Base-by-base conservation (phyloP, 2,888 invertebrate genomes). In the Trachelus troglodyta region DNA sequence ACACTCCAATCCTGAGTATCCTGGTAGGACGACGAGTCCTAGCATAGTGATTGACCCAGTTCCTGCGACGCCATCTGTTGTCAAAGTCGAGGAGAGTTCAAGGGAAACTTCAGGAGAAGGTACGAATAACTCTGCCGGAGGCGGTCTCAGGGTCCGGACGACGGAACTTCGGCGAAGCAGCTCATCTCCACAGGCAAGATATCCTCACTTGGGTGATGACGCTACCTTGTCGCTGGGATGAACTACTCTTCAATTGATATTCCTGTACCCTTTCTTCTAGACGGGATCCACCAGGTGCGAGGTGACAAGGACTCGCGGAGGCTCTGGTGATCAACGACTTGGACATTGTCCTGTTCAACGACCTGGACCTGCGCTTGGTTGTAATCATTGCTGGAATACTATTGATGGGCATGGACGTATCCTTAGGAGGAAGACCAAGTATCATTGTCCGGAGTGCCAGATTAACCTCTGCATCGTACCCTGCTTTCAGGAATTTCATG, bases 381-480 rank as follows among this genome's bases (percentile, higher is more conserved):
- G 97, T 92, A 97, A 97, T 92, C 97, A 95, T 90, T 97, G 97
- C 92, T 97, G 97, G 97, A 97, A 97, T 90, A 97, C 97, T 0
- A 96, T 97, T 74, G 97, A 97, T 90, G 94, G 94, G 74, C 95
- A 96, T 92, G 96, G 96, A 69, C 93, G 97, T 83, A 97, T 97
- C 86, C 92, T 97, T 76, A 94, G 97, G 74, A 94, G 97, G 80
- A 97, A 97, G 92, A 97, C 97, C 1, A 97, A 97, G 91, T 97
- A 97, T 91, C 96, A 97, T 89, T 97, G 97, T 92, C 97, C 97
- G 0, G 97, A 97, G 91, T 97, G 97, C 91, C 96, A 96, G 92
- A 96, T 96, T 81, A 97, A 97, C 92, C 93, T 97, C 76, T 97
- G 97, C 92, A 97, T 97, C 88, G 97, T 97, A 81, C 97, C 97